These are phyloP conservation scores for Phrynocephalus vlangalii DNA, from an alignment of 2,797 vertebrate genomes.

Conservation along the genomic window DNA sequence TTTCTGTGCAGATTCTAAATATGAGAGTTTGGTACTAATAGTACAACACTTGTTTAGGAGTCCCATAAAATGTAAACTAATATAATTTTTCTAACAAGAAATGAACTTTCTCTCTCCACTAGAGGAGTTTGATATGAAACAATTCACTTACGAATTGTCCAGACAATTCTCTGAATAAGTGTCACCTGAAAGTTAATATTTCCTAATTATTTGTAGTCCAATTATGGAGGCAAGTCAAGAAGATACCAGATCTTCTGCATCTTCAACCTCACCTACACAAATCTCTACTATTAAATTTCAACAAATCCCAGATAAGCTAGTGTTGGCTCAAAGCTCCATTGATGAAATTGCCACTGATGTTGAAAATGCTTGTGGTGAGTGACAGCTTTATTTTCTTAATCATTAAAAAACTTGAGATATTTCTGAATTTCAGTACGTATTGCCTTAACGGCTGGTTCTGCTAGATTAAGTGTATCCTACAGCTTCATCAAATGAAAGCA, in stretches of 20 bases:
- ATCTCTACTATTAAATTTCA: constrained; percentile 73
- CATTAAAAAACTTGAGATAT: neutral
- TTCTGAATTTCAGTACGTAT: no score
- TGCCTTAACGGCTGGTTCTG: neutral
- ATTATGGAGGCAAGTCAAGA: constrained; percentile 88
- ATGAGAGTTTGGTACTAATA: neutral
- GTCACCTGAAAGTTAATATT: constrained; percentile 19
- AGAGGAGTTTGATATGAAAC: neutral
- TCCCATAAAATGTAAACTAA: neutral
- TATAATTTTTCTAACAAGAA: neutral
- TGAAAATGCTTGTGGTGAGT: constrained; percentile 42
- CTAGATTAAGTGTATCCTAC: neutral
- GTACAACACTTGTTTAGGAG: neutral
- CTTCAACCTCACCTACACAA: constrained; percentile 76
- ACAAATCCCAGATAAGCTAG: constrained; percentile 74
- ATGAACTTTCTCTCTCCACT: neutral
- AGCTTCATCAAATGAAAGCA: neutral
- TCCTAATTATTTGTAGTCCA: constrained; percentile 75
- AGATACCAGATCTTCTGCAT: constrained; percentile 76
- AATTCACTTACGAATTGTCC: neutral
- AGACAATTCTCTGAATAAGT: neutral
- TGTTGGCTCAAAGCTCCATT: constrained; percentile 67
- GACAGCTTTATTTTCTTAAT: neutral
- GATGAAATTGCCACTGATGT: constrained; percentile 54
- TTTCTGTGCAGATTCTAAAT: neutral